Evolutionary conservation across 2,113 vertebrate species (phyloP), one percentile per base, ranked within the genome.

Genomic region (Lasiurus cinereus): DNA sequence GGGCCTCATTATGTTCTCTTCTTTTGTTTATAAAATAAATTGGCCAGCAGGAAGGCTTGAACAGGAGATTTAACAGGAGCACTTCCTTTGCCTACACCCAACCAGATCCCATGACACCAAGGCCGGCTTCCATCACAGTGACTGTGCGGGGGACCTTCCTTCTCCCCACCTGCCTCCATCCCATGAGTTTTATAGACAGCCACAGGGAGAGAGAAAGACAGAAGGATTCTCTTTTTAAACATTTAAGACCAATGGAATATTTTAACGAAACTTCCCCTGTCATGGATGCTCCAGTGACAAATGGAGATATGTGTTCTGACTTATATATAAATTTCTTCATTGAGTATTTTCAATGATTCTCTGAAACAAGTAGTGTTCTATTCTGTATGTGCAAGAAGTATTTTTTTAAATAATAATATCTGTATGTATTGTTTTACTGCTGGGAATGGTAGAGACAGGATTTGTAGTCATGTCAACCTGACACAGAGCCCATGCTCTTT

Each of bases 111-210:
- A 4, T 18, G 13, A 33, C n/a, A 6, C 14, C 22, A 19, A 27
- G 56, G 9, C 29, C 18, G 21, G 29, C 19, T 4, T 48, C 39
- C 18, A 0, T 48, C 27, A n/a, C 5, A 27, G 19, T 13, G 9
- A n/a, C 36, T 9, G 0, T 66, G 33, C 6, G 8, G n/a, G 13
- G 7, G 9, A 12, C 8, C 13, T 43, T 6, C 10, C 59, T 31
- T 29, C 7, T 21, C 13, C 15, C 21, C 19, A 27, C 10, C 3
- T 39, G 0, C 39, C 19, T 77, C 14, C 0, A 8, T 6, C 16
- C 0, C 4, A 16, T 3, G 39, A 13, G 11, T 31, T 77, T 78
- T 74, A 29, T 19, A 84, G 74, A 70, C 39, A 29, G 7, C 70
- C 10, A 22, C 13, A 9, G 11, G 21, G 12, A 70, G 24, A 11